phyloP scores from a whole-genome alignment of 2,113 vertebrate species.

The Turdus rufiventris region DNA sequence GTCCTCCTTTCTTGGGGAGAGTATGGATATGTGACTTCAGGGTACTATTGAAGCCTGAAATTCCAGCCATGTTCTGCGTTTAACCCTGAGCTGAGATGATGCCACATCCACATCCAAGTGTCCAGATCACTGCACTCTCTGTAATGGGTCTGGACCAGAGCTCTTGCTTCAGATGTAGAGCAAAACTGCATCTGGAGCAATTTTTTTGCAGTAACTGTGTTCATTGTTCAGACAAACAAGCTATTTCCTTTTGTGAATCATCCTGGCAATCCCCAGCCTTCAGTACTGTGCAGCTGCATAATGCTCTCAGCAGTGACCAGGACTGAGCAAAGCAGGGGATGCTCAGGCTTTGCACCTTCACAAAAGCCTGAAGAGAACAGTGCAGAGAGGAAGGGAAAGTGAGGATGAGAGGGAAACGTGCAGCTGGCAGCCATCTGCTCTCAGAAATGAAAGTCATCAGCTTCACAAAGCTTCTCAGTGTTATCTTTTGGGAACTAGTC shows the following conservation, averaged over 20 bases:
- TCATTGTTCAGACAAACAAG: slow-evolving; percentile 13
- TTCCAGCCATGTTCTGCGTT: not conserved
- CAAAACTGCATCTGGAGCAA: not conserved
- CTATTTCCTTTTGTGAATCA: slow-evolving; percentile 25
- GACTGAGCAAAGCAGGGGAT: not conserved
- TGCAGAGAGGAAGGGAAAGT: not conserved
- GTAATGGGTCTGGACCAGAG: not conserved
- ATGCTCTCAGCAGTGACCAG: not conserved
- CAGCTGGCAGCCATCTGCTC: slow-evolving; percentile 32
- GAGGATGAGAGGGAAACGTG: not conserved
- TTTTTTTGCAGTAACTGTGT: not conserved
- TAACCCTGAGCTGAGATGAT: not conserved
- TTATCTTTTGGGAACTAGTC: slow-evolving; percentile 26
- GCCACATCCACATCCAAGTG: not conserved
- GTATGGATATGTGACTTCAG: not conserved
- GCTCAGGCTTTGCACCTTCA: not conserved
- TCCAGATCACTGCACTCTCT: not conserved
- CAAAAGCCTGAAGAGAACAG: not conserved
- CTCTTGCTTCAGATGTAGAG: not conserved
- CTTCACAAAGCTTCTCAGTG: not conserved
- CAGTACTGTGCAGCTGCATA: not conserved
- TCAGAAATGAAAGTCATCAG: not conserved
- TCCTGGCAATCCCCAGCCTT: not conserved
- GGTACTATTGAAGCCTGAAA: not conserved
- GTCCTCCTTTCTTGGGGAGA: not conserved